Evolutionary conservation across 2,888 invertebrate genomes (phyloP).

Genomic region (Platycnemis pennipes): DNA sequence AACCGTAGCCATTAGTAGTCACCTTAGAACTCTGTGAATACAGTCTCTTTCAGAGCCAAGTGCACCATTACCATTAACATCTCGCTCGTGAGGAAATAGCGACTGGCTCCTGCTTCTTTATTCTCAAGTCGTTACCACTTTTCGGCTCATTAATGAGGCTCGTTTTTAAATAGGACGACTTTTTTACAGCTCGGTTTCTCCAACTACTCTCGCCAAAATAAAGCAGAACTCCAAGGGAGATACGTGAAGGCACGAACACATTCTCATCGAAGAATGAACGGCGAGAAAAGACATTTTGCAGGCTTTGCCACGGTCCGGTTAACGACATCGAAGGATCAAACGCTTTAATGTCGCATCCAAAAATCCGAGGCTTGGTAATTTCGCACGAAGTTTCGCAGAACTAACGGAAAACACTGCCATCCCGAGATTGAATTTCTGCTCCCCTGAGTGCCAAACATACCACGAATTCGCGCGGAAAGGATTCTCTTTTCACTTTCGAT

Average conservation of each 20-base stretch:
- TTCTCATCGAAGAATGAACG: background rate
- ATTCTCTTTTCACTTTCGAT: background rate
- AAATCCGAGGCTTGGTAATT: background rate
- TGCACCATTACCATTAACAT: conserved; percentile 22
- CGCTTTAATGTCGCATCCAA: background rate
- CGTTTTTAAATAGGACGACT: conserved; percentile 10
- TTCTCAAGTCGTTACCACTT: conserved; percentile 32
- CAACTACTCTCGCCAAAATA: background rate
- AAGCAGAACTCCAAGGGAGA: background rate
- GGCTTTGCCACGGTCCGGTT: conserved; percentile 4
- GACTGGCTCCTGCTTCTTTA: background rate
- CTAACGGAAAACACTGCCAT: background rate
- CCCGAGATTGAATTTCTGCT: background rate
- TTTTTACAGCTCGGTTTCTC: conserved; percentile 7
- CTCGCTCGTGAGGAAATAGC: background rate
- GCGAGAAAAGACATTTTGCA: background rate
- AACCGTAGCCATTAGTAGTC: background rate
- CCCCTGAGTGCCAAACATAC: background rate
- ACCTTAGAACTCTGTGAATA: background rate
- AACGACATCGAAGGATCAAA: background rate
- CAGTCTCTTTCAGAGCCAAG: background rate
- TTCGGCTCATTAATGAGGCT: conserved; percentile 21
- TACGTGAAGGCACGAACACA: background rate
- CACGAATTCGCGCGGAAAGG: background rate
- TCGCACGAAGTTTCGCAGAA: background rate